Conservation (phyloP, 2,888 invertebrate species). For the Beris chalybata region DNA sequence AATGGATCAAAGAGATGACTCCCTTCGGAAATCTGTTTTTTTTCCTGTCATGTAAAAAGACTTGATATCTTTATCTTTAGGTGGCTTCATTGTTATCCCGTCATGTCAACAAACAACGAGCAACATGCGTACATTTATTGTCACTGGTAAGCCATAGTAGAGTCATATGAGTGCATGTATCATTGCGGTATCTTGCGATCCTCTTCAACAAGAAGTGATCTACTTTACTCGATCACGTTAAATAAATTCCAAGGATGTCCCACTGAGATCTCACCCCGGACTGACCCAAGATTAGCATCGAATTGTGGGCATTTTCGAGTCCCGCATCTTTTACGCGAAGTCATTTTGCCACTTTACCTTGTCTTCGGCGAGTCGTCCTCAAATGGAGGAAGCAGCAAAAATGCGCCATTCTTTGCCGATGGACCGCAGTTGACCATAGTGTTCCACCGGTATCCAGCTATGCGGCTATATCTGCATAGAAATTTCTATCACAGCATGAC, state of each 20-base stretch:
- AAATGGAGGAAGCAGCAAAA: neutral
- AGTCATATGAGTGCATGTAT: too few species aligned
- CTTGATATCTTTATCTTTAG: neutral
- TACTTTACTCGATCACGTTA: constrained; percentile 29
- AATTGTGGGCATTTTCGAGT: constrained; percentile 24
- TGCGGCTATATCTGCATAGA: neutral
- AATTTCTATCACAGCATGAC: constrained; percentile 17
- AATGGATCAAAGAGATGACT: constrained; percentile 24
- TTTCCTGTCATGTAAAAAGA: neutral
- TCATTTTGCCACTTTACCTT: constrained; percentile 27
- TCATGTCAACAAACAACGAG: constrained; percentile 4
- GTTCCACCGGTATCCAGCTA: constrained; percentile 1
- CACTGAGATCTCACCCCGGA: constrained; percentile 29
- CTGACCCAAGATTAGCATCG: constrained; percentile 31
- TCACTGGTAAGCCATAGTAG: too few species aligned
- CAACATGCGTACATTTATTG: neutral
- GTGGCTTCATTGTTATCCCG: neutral
- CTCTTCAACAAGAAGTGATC: constrained; percentile 8
- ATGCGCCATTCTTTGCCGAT: neutral
- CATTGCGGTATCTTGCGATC: too few species aligned
- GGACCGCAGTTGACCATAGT: neutral
- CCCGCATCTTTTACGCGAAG: constrained; percentile 25
- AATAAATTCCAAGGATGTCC: constrained; percentile 31
- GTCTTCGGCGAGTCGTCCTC: constrained; percentile 6
- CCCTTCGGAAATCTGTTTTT: constrained; percentile 3